phyloP scores from a whole-genome alignment of 2,888 invertebrate genomes.

The Pachymerium ferrugineum region DNA sequence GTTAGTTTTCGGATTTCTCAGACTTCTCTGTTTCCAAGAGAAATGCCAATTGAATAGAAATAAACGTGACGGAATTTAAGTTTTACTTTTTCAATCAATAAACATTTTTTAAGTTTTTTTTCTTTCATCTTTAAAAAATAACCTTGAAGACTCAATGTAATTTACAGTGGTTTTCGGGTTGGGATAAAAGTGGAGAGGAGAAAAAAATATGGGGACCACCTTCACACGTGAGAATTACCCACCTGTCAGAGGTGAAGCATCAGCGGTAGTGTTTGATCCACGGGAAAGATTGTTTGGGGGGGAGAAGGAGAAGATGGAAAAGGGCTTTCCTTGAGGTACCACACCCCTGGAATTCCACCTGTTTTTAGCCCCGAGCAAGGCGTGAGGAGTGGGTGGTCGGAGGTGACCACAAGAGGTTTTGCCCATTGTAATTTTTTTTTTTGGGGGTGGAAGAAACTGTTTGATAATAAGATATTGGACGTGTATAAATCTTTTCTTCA shows the following conservation, averaged over 20 bases:
- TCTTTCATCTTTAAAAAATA: neutral
- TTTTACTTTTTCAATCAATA: neutral
- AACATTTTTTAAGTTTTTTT: neutral
- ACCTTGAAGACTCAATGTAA: neutral
- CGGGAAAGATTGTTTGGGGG: slow-evolving; percentile 20
- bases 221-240: slow-evolving; percentile 25
- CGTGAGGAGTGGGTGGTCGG: slow-evolving; percentile 19
- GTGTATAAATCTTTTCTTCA: neutral
- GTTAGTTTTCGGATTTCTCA: no score
- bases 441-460: neutral
- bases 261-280: slow-evolving; percentile 24
- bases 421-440: neutral
- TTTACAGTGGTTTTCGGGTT: slow-evolving; percentile 8
- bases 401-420: neutral
- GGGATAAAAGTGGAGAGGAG: neutral
- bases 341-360: slow-evolving; percentile 27
- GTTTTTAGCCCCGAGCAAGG: neutral
- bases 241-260: slow-evolving; percentile 24
- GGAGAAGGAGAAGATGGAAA: neutral
- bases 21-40: slow-evolving; percentile 5
- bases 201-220: neutral
- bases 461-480: neutral
- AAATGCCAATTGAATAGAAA: neutral
- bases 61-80: neutral
- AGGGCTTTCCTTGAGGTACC: slow-evolving; percentile 1